Base-by-base conservation (phyloP, 2,113 vertebrate species). In the Prietella phreatophila region DNA sequence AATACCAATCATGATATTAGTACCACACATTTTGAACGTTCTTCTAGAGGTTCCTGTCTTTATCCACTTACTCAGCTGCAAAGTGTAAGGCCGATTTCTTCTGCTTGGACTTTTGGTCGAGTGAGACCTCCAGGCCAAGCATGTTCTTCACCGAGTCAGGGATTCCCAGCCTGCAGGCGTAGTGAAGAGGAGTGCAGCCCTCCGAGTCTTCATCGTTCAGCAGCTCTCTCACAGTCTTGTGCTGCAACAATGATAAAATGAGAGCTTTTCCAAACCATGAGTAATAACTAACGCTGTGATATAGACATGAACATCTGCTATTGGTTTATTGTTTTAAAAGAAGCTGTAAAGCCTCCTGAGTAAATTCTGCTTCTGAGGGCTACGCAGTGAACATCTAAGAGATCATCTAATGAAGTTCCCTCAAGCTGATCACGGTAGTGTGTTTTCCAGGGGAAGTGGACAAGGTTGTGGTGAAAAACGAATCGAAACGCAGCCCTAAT, bases 31-130 rank as follows among this genome's bases (percentile, higher is more conserved):
- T 42, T 25, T n/a, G 13, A 63, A 27, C 2, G 20, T 50, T 75
- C 20, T 20, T 75, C 19, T 20, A 19, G 0, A 11, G 15, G 53
- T 81, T 82, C 30, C 10, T 85, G 55, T 56, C 9, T 85, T 47
- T 25, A 53, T 78, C 19, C 53, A 91, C 95, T 93, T 91, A 97
- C 97, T 96, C 96, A 87, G 97, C 96, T 90, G 97, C 96, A 91
- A 97, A 97, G 91, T 97, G 97, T 75, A 97, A 91, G 0, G 96
- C 96, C 1, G 97, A 97, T 89, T 96, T 97, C 92, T 96, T 97
- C 88, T 97, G 95, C 89, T 96, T 96, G 92, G 93, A 96, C 93
- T 97, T 97, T 19, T 95, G 95, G 88, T 95, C 90, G 88, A 97
- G 94, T 47, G 96, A 97, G 86, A 96, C 96, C 0, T 97, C 96